Evolutionary conservation across 2,888 invertebrate species (phyloP).

Genomic region (Spodoptera exigua): DNA sequence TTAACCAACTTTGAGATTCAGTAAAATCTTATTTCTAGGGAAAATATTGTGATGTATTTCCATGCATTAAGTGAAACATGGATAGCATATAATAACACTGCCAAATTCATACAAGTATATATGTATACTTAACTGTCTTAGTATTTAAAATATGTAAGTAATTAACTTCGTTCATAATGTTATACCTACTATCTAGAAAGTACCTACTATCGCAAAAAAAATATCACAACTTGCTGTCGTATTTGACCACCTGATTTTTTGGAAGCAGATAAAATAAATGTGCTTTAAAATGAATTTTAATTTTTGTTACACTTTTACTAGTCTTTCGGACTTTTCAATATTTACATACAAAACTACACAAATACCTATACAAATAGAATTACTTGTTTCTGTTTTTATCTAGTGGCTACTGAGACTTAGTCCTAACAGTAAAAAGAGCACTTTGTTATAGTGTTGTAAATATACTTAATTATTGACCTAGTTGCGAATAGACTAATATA

Average conservation of each 20-base stretch:
- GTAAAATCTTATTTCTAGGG: conserved; percentile 42
- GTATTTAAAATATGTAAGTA: conserved; percentile 47
- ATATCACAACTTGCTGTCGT: conserved; percentile 20
- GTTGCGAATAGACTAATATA: conserved; percentile 40
- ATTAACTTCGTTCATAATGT: conserved; percentile 32
- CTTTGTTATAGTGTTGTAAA: conserved; percentile 58
- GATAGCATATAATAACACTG: conserved; percentile 53
- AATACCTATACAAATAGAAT: conserved; percentile 16
- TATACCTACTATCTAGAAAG: conserved; percentile 15
- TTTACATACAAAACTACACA: not conserved
- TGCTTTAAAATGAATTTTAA: too few relatives aligned
- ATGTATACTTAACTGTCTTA: conserved; percentile 36
- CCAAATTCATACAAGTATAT: conserved; percentile 42
- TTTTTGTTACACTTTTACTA: not conserved
- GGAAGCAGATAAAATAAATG: too few relatives aligned
- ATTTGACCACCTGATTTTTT: too few relatives aligned
- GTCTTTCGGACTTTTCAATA: not conserved
- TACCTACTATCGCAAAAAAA: conserved; percentile 23
- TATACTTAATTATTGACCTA: conserved; percentile 55
- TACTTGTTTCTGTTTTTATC: conserved; percentile 10
- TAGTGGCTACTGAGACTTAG: conserved; percentile 14
- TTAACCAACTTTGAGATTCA: conserved; percentile 40
- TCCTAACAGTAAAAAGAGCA: conserved; percentile 32
- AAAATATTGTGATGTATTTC: conserved; percentile 55
- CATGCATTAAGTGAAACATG: conserved; percentile 29